Evolutionary conservation across 2,797 vertebrate genomes (phyloP), one percentile per base, ranked within the genome.

Genomic region (Pipistrellus pipistrellus): DNA sequence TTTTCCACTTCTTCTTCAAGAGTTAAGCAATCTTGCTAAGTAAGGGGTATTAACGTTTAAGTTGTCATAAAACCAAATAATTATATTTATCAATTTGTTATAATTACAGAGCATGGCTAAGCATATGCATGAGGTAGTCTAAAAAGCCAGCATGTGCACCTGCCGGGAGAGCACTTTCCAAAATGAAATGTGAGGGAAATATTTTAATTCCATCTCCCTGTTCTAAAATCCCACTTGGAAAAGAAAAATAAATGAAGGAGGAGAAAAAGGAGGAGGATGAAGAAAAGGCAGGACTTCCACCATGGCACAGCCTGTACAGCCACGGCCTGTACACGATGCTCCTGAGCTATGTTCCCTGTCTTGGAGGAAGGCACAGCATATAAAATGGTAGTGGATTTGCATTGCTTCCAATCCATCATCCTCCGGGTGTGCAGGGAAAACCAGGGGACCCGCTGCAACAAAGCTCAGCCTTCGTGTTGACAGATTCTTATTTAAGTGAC

Each of bases 401-500:
- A 99, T 99, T 98, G 98, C 99, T 98, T 98, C 99, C 99, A 99
- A 99, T 99, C 99, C 99, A 99, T 99, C 99, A 99, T 99, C 98
- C 98, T 98, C 98, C 96, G 98, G 98, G 98, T 98, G 98, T 97
- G 96, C 98, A 96, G 98, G 98, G 97, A 98, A 98, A 98, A 98
- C 98, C 98, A 98, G 97, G 97, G 98, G 98, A 98, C 98, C 98
- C 98, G 98, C 98, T 97, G 98, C 98, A 98, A 98, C 97, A 98
- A 98, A 98, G 98, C 98, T 97, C 98, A 98, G 98, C 98, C 98
- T 98, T 97, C 97, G 98, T 98, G 98, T 98, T 99, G 99, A 99
- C 99, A 99, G 99, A 99, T 99, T 99, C 99, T 99, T 99, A 99
- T 99, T 99, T 99, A 99, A 99, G 99, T 99, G 99, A 99, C 99